phyloP scores from a whole-genome alignment of 64 coral and sea anemone species.

The Stichodactyla helianthus region DNA sequence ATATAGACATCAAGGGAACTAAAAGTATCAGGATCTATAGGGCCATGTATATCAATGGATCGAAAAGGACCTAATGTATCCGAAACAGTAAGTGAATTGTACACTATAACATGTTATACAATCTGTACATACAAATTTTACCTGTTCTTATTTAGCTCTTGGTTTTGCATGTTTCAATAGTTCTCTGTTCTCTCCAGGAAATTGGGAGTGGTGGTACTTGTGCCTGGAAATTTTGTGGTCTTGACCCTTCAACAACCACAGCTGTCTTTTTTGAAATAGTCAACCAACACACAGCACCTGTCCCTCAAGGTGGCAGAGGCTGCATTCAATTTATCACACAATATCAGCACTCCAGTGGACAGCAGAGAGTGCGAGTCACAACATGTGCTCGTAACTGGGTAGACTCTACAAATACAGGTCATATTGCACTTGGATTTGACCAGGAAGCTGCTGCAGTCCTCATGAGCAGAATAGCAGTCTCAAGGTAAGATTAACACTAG shows the following conservation, averaged over 20 bases:
- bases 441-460: slow-evolving; percentile 91
- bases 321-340: slow-evolving; percentile 97
- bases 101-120: not conserved
- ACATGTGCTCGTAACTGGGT: slow-evolving; percentile 98
- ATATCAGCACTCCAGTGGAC: slow-evolving; percentile 96
- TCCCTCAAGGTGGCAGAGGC: slow-evolving; percentile 88
- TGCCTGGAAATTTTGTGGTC: slow-evolving; percentile 96
- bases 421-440: slow-evolving; percentile 87
- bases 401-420: slow-evolving; percentile 68
- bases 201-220: slow-evolving; percentile 96
- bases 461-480: slow-evolving; percentile 99
- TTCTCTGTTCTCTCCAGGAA: slow-evolving; percentile 50
- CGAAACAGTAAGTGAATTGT: slow-evolving; percentile 70
- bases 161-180: not conserved
- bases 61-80: slow-evolving; percentile 96
- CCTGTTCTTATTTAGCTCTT: not conserved
- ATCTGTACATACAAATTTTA: not conserved
- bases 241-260: slow-evolving; percentile 72
- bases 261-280: slow-evolving; percentile 97
- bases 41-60: slow-evolving; percentile 96
- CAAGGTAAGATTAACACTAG: slow-evolving; percentile 18
- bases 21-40: slow-evolving; percentile 86
- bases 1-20: slow-evolving; percentile 89
- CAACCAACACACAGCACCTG: slow-evolving; percentile 96
- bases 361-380: slow-evolving; percentile 94